These are phyloP conservation scores for Drosophila siamana DNA, from an alignment of 2,888 invertebrate species.

Conservation along the genomic window DNA sequence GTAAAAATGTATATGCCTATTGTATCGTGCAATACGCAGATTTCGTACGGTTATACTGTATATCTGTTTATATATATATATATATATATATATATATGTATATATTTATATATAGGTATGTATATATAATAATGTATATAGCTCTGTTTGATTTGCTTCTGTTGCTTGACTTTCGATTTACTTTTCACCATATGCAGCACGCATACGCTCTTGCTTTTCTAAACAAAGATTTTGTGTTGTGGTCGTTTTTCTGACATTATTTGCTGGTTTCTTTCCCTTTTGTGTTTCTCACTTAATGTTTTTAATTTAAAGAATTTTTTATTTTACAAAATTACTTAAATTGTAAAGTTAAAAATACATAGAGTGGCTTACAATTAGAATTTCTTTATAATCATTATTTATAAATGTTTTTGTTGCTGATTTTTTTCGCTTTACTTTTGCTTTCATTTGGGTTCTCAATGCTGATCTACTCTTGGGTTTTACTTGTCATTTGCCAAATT, in stretches of 20 bases:
- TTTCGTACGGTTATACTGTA: slow-evolving; percentile 67
- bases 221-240: slow-evolving; percentile 45
- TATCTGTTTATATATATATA: slow-evolving; percentile 64
- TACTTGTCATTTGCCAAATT: slow-evolving; percentile 54
- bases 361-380: slow-evolving; percentile 73
- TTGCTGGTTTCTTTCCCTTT: slow-evolving; percentile 45
- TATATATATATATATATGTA: no score
- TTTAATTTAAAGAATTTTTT: slow-evolving; percentile 76
- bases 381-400: slow-evolving; percentile 72
- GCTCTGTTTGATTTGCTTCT: slow-evolving; percentile 80
- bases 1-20: slow-evolving; percentile 80
- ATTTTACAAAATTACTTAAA: slow-evolving; percentile 78
- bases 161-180: slow-evolving; percentile 51
- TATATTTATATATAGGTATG: slow-evolving; percentile 53
- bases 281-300: slow-evolving; percentile 55
- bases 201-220: slow-evolving; percentile 21
- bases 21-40: slow-evolving; percentile 62
- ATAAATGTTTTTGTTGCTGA: slow-evolving; percentile 54
- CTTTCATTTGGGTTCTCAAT: slow-evolving; percentile 40
- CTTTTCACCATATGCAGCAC: slow-evolving; percentile 39
- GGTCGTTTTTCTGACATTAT: slow-evolving; percentile 52
- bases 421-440: slow-evolving; percentile 44
- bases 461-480: slow-evolving; percentile 62
- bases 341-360: slow-evolving; percentile 72
- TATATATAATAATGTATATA: slow-evolving; percentile 66